phyloP scores from a whole-genome alignment of 2,888 invertebrate species.

The Acrocera orbiculus region DNA sequence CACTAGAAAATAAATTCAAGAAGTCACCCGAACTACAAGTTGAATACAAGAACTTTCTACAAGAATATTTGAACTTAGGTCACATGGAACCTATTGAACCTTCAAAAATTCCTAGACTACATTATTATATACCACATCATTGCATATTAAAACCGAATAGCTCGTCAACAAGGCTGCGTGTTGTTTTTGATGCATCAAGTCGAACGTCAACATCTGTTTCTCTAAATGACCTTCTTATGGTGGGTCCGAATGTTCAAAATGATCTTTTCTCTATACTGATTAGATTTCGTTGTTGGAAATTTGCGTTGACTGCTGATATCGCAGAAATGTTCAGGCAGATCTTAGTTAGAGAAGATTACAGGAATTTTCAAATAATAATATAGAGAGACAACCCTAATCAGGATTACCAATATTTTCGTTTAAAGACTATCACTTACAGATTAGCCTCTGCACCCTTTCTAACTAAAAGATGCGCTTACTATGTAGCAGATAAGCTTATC shows the following conservation, averaged over 20 bases:
- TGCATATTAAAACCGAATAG: constrained; percentile 1
- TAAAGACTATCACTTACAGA: constrained; percentile 4
- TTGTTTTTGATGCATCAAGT: no score
- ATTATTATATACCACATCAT: constrained; percentile 3
- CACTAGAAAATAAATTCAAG: no score
- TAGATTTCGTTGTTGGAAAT: constrained; percentile 1
- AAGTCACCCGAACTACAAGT: no score
- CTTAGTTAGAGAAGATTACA: constrained; percentile 1
- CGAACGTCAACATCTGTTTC: constrained; percentile 9
- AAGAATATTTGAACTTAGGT: constrained; percentile 12
- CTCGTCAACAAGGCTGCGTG: constrained; percentile 3
- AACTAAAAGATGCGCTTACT: constrained; percentile 5
- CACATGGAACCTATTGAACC: constrained; percentile 11
- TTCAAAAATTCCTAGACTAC: background rate
- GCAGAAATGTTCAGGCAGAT: constrained; percentile 9
- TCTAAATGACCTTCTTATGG: constrained; percentile 8
- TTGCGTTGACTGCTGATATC: constrained; percentile 8
- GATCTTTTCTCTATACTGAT: constrained; percentile 10
- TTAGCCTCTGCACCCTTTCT: constrained; percentile 6
- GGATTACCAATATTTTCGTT: constrained; percentile 4
- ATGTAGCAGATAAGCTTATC: constrained; percentile 9
- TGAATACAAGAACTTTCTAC: no score
- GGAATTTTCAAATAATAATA: constrained; percentile 8
- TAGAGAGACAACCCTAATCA: constrained; percentile 3
- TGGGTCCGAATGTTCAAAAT: constrained; percentile 9